A percentile compares a stretch with the other conserved stretches of the same genome.
These are phyloP conservation scores for chimpanzee (Pan troglodytes) DNA, from an alignment of 2,113 vertebrate species.

Conservation along the genomic window NHGRI_mPanTro3-v2.1_pri NC_072416.2:57167001-57167500, in stretches of 20 bases:
- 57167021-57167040: neutral
- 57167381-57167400: neutral
- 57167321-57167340: neutral
- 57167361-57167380: neutral
- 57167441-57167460: constrained; percentile 20
- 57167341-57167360: neutral
- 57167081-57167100: neutral
- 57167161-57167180: neutral
- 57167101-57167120: neutral
- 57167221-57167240: neutral
- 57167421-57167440: neutral
- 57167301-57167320: neutral
- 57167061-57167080: neutral
- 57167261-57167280: neutral
- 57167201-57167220: neutral
- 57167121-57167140: neutral
- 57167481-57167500: neutral
- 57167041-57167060: neutral
- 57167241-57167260: neutral
- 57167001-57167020: neutral
- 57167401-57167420: neutral
- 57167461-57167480: neutral
- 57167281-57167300: neutral
- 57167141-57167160: neutral
- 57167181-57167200: constrained; percentile 31